Percentiles rank a stretch among this genome's conserved stretches.
Conservation (phyloP, 1,140 invertebrate species). For the Lasioglossum baleicum region DNA sequence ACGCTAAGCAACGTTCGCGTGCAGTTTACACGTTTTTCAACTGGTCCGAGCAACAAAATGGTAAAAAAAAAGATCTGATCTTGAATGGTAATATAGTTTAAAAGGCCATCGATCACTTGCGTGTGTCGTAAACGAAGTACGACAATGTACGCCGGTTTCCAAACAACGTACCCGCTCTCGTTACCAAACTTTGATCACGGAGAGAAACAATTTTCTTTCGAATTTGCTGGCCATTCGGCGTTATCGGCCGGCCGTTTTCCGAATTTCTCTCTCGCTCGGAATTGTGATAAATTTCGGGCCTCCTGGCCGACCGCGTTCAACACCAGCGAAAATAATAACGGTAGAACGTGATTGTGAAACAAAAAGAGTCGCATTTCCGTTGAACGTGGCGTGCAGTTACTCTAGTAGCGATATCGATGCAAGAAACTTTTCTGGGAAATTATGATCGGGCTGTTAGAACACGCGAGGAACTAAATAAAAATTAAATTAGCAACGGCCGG, state of each 20-base stretch:
- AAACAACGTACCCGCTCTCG: slow-evolving; percentile 15
- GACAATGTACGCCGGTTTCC: slow-evolving; percentile 10
- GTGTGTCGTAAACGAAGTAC: slow-evolving; percentile 15
- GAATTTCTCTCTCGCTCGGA: slow-evolving; percentile 18
- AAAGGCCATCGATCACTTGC: slow-evolving; percentile 31
- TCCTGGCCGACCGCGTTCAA: neutral
- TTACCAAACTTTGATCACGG: slow-evolving; percentile 8
- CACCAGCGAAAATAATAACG: slow-evolving; percentile 16
- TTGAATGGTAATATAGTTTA: slow-evolving; percentile 38
- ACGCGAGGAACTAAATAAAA: neutral
- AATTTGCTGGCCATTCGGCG: slow-evolving; percentile 34
- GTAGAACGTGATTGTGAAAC: neutral
- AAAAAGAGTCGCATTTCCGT: neutral
- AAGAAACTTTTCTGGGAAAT: neutral
- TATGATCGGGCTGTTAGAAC: neutral
- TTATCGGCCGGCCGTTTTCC: slow-evolving; percentile 2
- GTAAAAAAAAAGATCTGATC: neutral
- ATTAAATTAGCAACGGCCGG: neutral
- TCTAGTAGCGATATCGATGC: neutral
- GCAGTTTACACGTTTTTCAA: neutral
- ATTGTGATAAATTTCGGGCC: slow-evolving; percentile 18
- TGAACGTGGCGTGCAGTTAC: neutral
- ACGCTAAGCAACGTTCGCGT: neutral
- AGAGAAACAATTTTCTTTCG: slow-evolving; percentile 39
- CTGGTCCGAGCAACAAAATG: neutral